Base-by-base conservation (phyloP, 2,797 vertebrate species). In the Steatocranus sp. region DNA sequence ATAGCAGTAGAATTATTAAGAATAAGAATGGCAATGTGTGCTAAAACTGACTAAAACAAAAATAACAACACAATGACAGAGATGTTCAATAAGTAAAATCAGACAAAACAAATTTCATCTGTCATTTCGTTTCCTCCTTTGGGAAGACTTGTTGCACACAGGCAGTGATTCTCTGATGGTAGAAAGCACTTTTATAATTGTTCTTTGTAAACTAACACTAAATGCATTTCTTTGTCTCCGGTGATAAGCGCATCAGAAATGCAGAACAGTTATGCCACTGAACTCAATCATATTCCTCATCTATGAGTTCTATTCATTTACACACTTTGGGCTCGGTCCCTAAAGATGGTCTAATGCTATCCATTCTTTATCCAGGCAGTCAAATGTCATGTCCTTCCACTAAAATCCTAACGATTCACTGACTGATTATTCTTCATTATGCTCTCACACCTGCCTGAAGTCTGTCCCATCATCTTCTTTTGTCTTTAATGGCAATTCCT, bases 391-490 rank as follows among this genome's bases (percentile, higher is more conserved):
- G 85, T 86, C 84, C 83, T 83, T 86, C 68, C 82, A 87, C 76
- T 93, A 43, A 86, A 85, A 91, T 85, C 48, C 82, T 86, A 89
- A 93, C 68, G 86, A 91, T 92, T 90, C 80, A 77, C 66, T 43
- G 80, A 84, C 90, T 88, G 90, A 94, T 95, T 92, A 86, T 88
- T 95, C 94, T 93, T 95, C 94, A 93, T 94, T 93, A 92, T 82
- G 27, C 56, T 87, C 75, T 85, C 81, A 87, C 88, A 90, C 88
- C 89, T 90, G 86, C 53, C 86, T 87, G 78, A 54, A 87, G 82
- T 83, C 81, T 75, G 84, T 87, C 85, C 88, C 83, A 83, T 92
- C 92, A 90, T 90, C 89, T 83, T 81, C 79, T 87, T 87, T 90
- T 86, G 84, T 86, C 89, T 88, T 94, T 91, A 94, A 94, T 94